phyloP scores from a whole-genome alignment of 2,797 vertebrate genomes.

The Chaunax sp. region DNA sequence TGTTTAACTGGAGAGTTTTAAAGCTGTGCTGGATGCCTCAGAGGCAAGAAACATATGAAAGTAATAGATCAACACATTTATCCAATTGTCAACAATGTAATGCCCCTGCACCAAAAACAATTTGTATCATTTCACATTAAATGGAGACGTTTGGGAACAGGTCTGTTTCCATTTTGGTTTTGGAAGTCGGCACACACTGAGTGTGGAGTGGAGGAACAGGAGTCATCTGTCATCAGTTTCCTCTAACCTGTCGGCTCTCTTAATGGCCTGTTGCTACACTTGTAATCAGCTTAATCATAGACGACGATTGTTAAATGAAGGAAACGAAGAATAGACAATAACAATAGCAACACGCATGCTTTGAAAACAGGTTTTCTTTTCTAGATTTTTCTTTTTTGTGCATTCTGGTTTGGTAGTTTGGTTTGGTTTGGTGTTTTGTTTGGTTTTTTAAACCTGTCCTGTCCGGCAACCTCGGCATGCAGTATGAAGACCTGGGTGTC shows the following conservation, averaged over 20 bases:
- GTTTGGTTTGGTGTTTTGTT: too few relatives aligned
- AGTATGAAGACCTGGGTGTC: too few relatives aligned
- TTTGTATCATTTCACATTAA: slow-evolving; percentile 38
- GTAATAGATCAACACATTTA: slow-evolving; percentile 38
- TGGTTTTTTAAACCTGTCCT: too few relatives aligned
- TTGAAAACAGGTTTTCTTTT: neutral
- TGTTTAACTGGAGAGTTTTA: slow-evolving; percentile 18
- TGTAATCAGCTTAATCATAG: slow-evolving; percentile 7
- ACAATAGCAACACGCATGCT: neutral
- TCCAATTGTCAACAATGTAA: slow-evolving; percentile 11
- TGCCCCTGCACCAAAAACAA: too few relatives aligned
- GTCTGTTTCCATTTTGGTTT: slow-evolving; percentile 30
- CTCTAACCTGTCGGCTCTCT: slow-evolving; percentile 13
- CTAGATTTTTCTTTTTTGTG: neutral
- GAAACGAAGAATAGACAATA: too few relatives aligned
- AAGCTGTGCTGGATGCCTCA: slow-evolving; percentile 10
- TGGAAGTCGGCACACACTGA: slow-evolving; percentile 18
- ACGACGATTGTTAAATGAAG: neutral
- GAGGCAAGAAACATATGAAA: slow-evolving; percentile 31
- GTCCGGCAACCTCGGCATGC: too few relatives aligned
- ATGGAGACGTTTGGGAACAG: slow-evolving; percentile 9
- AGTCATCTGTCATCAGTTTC: slow-evolving; percentile 17
- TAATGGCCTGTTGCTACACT: neutral
- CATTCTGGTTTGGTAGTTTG: too few relatives aligned
- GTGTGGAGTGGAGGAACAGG: slow-evolving; percentile 6